Base-by-base conservation (phyloP, 2,113 vertebrate species). In the pig (Sus scrofa) region DNA sequence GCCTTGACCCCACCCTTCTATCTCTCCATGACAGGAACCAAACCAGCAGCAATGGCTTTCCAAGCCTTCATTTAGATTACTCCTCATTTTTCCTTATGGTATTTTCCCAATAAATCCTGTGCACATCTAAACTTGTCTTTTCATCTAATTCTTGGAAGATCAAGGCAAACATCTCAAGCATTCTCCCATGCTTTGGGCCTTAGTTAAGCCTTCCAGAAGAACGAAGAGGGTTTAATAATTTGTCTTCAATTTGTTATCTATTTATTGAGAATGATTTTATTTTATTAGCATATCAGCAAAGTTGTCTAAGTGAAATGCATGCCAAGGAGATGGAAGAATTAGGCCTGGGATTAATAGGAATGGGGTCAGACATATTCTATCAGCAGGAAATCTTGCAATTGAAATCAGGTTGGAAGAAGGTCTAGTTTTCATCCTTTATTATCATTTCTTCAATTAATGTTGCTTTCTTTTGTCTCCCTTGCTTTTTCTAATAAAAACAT, bases 391-490 rank as follows among this genome's bases (percentile, higher is more conserved):
- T 84, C 11, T 13, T 81, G 26, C 90, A 63, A 18, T 30, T 54
- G n/a, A 20, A 85, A 34, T 37, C 13, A 54, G 34, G 90, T 34
- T 56, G 52, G 7, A 89, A 70, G 39, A 74, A 56, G 27, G 60
- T 91, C 34, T 67, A 34, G n/a, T 18, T 96, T 63, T 4, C 37
- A 32, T 58, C 32, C 27, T 92, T 70, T 75, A 15, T 34, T 34
- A 30, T 50, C 16, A 39, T 19, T 8, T 67, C 44, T 68, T 89
- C 32, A 82, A 27, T 26, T 88, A 65, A 20, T 65, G 18, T n/a
- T 90, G 30, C 12, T n/a, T 39, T 85, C 1, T 92, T 96, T 96
- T 79, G 32, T 73, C 1, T 85, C 91, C 26, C 37, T 92, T 78
- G 14, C 37, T 92, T 6, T 86, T 92, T 37, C n/a, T 52, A 86